A percentile compares a stretch with the other conserved stretches of the same genome.
phyloP scores from a whole-genome alignment of 2,797 vertebrate species.

The Fundulus diaphanus region DNA sequence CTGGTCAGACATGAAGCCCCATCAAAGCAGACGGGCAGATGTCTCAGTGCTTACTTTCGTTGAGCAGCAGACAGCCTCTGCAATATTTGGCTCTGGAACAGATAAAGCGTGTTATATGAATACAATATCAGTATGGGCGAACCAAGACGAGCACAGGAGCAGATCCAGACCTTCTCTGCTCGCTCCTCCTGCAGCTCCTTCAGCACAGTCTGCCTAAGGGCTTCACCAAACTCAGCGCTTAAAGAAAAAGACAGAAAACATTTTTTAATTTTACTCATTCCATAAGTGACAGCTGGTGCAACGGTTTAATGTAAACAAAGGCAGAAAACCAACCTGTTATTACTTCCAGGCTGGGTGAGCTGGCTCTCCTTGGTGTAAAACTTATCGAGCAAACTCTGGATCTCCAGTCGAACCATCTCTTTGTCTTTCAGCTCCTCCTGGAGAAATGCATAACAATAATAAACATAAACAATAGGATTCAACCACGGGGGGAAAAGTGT shows the following conservation, averaged over 20 bases:
- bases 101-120: slow-evolving; percentile 29
- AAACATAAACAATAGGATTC: background rate
- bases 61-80: slow-evolving; percentile 84
- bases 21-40: background rate
- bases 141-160: background rate
- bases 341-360: slow-evolving; percentile 56
- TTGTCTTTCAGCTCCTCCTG: slow-evolving; percentile 88
- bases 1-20: background rate
- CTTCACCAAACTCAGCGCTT: slow-evolving; percentile 79
- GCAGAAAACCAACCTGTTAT: slow-evolving; percentile 65
- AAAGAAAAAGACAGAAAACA: slow-evolving; percentile 36
- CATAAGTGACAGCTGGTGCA: background rate
- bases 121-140: background rate
- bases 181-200: slow-evolving; percentile 85
- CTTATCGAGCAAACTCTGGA: slow-evolving; percentile 84
- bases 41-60: slow-evolving; percentile 81
- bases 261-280: background rate
- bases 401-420: slow-evolving; percentile 85
- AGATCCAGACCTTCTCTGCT: slow-evolving; percentile 82
- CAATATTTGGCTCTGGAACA: slow-evolving; percentile 78
- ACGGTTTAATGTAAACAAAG: background rate
- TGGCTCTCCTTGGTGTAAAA: slow-evolving; percentile 85
- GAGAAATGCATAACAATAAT: slow-evolving; percentile 11
- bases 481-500: background rate
- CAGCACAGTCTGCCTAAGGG: slow-evolving; percentile 77